Evolutionary conservation across 2,113 vertebrate species (phyloP).

Genomic region (Nyctereutes procyonoides): DNA sequence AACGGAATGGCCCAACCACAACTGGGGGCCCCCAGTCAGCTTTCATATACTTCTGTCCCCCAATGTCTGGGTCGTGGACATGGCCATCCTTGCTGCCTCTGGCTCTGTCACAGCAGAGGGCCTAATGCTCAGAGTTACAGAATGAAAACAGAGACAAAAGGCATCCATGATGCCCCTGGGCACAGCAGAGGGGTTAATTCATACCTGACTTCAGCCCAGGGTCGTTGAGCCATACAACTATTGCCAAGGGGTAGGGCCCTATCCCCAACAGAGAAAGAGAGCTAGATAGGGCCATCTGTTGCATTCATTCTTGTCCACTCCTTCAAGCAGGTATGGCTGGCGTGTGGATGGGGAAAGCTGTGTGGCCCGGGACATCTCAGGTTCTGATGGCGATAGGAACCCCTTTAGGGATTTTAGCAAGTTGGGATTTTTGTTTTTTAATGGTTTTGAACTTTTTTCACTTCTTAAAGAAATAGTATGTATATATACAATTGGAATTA

Average conservation of each 20-base stretch:
- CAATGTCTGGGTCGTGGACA: neutral
- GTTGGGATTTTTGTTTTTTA: neutral
- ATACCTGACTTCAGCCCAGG: neutral
- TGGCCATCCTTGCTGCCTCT: accelerated
- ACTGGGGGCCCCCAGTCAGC: neutral
- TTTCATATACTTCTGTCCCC: neutral
- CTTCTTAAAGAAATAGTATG: neutral
- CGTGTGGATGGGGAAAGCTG: neutral
- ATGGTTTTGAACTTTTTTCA: slow-evolving; percentile 16
- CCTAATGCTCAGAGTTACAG: neutral
- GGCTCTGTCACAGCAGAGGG: neutral
- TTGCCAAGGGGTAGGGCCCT: neutral
- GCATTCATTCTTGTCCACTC: neutral
- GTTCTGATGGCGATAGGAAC: neutral
- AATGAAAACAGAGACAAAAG: neutral
- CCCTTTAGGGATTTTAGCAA: neutral
- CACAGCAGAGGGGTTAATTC: neutral
- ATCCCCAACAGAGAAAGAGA: neutral
- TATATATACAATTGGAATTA: neutral
- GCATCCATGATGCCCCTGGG: accelerated
- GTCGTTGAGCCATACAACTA: neutral
- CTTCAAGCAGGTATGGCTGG: neutral
- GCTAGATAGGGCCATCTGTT: slow-evolving; percentile 22
- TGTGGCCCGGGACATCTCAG: slow-evolving; percentile 17
- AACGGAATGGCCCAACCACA: neutral